Percentiles rank a stretch among this genome's conserved stretches.
Evolutionary conservation across 2,113 vertebrate species (phyloP).

Genomic region (Castor canadensis): DNA sequence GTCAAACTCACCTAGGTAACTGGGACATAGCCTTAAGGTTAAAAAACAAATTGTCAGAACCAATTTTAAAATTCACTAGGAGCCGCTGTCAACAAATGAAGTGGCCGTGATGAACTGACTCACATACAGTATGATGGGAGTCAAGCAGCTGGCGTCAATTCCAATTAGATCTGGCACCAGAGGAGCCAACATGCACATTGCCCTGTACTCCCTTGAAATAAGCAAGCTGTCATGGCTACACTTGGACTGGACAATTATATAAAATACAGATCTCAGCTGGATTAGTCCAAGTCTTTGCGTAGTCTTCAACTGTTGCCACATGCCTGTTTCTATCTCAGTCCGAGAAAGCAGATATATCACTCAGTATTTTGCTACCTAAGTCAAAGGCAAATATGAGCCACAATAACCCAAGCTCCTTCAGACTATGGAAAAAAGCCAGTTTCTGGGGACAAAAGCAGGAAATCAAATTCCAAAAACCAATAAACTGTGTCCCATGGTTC

Average conservation of each 20-base stretch:
- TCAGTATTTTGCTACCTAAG: neutral
- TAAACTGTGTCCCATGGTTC: neutral
- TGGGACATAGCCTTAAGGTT: conserved; percentile 69
- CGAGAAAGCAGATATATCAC: neutral
- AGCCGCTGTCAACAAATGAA: conserved; percentile 69
- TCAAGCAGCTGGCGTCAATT: neutral
- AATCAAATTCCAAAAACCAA: neutral
- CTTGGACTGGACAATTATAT: neutral
- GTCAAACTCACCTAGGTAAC: conserved; percentile 62
- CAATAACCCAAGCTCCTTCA: neutral
- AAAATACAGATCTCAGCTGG: neutral
- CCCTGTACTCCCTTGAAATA: neutral
- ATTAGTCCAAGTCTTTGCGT: neutral
- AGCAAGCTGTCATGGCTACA: neutral
- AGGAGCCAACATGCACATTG: neutral
- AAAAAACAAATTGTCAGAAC: conserved; percentile 68
- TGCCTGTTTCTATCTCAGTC: neutral
- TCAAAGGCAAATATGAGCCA: conserved; percentile 18
- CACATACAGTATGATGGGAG: conserved; percentile 57
- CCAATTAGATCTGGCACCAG: conserved; percentile 23
- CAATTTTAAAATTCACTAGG: conserved; percentile 65
- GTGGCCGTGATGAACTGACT: conserved; percentile 59
- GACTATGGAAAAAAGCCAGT: neutral
- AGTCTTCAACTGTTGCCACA: neutral
- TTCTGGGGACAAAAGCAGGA: neutral